Evolutionary conservation across 2,113 vertebrate species (phyloP).

Genomic region (Stegostoma tigrinum): DNA sequence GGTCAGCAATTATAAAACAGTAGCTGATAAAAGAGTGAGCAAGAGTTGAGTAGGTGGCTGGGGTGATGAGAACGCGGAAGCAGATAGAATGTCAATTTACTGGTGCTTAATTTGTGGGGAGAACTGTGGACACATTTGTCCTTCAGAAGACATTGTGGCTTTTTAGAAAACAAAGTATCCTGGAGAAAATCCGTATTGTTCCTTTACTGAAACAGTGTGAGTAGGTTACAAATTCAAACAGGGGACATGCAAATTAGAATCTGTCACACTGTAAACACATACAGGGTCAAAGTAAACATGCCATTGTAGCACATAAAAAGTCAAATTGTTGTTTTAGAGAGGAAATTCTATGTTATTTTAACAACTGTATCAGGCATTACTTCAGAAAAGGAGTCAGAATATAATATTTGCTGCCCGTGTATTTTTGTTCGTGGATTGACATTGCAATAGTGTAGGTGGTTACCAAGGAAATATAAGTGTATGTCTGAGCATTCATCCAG

Average conservation of each 20-base stretch:
- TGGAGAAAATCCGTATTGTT: not conserved
- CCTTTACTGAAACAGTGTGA: not conserved
- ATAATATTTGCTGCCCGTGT: slow-evolving; percentile 49
- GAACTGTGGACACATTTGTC: slow-evolving; percentile 43
- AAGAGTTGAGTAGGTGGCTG: slow-evolving; percentile 42
- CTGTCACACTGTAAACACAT: not conserved
- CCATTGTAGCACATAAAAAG: not conserved
- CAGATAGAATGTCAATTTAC: slow-evolving; percentile 39
- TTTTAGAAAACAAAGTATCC: slow-evolving; percentile 33
- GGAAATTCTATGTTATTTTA: not conserved
- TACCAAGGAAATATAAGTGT: slow-evolving; percentile 56
- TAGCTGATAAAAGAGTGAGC: slow-evolving; percentile 38
- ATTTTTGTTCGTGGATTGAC: slow-evolving; percentile 49
- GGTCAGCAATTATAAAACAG: not conserved
- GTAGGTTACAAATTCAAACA: not conserved
- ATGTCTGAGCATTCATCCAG: slow-evolving; percentile 53
- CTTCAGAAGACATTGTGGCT: slow-evolving; percentile 42
- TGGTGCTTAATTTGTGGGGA: slow-evolving; percentile 39
- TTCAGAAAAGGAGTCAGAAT: slow-evolving; percentile 48
- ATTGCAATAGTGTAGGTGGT: slow-evolving; percentile 51
- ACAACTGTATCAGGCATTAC: slow-evolving; percentile 39
- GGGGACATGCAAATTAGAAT: not conserved
- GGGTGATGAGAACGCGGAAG: not conserved
- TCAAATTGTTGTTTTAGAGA: slow-evolving; percentile 12
- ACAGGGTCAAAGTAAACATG: not conserved